These are phyloP conservation scores for Acipenser transmontanus DNA, from an alignment of 2,797 vertebrate species.

Conservation along the genomic window DNA sequence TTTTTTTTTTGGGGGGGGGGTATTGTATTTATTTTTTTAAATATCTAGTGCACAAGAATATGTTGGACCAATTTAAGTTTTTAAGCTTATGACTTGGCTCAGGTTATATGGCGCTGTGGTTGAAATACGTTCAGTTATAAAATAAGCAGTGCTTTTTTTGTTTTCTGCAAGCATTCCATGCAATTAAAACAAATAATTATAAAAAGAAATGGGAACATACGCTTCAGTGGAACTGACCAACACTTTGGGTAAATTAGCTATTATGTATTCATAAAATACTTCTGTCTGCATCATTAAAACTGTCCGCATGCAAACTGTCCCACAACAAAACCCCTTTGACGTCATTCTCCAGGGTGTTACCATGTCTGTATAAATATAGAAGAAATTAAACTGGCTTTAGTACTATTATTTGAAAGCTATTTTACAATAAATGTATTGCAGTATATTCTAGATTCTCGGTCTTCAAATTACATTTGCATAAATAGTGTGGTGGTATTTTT, in stretches of 20 bases:
- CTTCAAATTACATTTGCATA: no score
- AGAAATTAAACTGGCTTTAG: constrained; percentile 2
- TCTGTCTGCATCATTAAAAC: constrained; percentile 17
- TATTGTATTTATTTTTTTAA: no score
- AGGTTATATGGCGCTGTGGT: background rate
- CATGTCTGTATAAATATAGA: constrained; percentile 12
- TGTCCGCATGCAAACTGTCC: constrained; percentile 25
- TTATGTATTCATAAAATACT: constrained; percentile 29
- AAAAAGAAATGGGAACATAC: constrained; percentile 19
- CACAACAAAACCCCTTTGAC: constrained; percentile 36
- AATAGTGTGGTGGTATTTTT: no score
- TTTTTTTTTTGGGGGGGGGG: no score
- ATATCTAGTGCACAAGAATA: no score
- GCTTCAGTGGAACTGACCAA: constrained; percentile 25
- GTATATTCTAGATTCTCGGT: no score
- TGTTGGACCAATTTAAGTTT: no score
- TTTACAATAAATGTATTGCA: no score
- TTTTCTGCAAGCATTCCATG: background rate
- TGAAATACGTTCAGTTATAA: background rate
- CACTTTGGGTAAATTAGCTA: constrained; percentile 13
- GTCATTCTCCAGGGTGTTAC: constrained; percentile 23
- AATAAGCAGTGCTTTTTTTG: background rate
- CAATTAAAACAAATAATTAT: constrained; percentile 9
- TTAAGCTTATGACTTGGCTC: no score
- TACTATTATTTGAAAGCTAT: background rate